phyloP scores from a whole-genome alignment of 2,797 vertebrate genomes.

The Pygocentrus nattereri region DNA sequence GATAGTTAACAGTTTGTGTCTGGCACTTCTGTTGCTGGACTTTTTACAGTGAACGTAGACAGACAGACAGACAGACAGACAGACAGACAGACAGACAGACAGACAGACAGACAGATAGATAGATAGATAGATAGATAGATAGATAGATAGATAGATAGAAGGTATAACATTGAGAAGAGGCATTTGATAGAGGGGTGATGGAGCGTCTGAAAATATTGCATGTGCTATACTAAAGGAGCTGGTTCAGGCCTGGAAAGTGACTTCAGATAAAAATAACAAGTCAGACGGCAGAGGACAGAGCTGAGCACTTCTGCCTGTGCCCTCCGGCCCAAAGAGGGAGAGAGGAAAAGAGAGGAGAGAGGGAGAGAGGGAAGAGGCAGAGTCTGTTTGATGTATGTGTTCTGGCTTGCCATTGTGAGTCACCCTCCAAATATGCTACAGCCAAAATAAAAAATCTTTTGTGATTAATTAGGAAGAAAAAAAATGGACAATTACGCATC shows the following conservation, averaged over 20 bases:
- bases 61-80: constrained; percentile 53
- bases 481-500: constrained; percentile 91
- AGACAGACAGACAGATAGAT: constrained; percentile 47
- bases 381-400: constrained; percentile 88
- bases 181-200: constrained; percentile 9
- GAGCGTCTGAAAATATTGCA: constrained; percentile 39
- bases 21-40: no score
- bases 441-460: constrained; percentile 91
- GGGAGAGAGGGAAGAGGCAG: constrained; percentile 57
- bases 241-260: constrained; percentile 82
- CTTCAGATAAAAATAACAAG: constrained; percentile 92
- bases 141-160: constrained; percentile 38
- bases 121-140: constrained; percentile 45
- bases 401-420: constrained; percentile 87
- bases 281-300: constrained; percentile 84
- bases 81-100: constrained; percentile 50
- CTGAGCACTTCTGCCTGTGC: constrained; percentile 78
- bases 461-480: constrained; percentile 90
- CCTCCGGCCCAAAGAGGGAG: constrained; percentile 61
- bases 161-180: constrained; percentile 1
- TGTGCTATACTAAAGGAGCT: constrained; percentile 59
- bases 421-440: constrained; percentile 84
- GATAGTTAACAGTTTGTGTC: no score
- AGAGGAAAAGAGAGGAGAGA: constrained; percentile 59
- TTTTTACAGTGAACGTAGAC: no score